These are phyloP conservation scores for Axis porcinus DNA, from an alignment of 2,113 vertebrate genomes.

Conservation along the genomic window DNA sequence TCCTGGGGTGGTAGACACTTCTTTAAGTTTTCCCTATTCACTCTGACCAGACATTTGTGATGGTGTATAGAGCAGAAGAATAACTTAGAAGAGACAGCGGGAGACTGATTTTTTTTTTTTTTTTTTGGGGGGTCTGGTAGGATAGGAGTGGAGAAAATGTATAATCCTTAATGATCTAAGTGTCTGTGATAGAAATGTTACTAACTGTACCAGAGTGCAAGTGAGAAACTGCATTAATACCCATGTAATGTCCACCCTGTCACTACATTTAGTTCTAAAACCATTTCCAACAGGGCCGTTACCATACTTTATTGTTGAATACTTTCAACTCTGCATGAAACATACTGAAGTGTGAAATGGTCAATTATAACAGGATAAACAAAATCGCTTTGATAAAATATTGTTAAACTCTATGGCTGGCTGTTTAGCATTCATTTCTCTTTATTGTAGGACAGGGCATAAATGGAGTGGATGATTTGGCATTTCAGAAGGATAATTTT, in stretches of 20 bases:
- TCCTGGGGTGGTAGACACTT: too few species aligned
- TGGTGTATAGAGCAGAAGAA: not conserved
- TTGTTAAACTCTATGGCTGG: not conserved
- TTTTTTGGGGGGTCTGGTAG: not conserved
- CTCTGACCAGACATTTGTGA: not conserved
- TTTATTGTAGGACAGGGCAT: not conserved
- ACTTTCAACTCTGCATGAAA: not conserved
- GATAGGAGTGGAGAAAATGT: not conserved
- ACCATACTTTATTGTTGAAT: not conserved
- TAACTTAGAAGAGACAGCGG: not conserved
- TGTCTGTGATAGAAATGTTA: not conserved
- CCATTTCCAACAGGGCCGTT: not conserved
- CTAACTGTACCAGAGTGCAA: not conserved
- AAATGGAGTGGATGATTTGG: not conserved
- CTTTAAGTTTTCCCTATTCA: not conserved
- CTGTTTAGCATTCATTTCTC: not conserved
- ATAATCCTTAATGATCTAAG: not conserved
- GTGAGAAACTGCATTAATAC: not conserved
- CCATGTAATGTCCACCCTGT: not conserved
- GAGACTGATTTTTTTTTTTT: not conserved
- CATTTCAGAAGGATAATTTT: not conserved
- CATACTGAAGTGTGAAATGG: constrained; percentile 24
- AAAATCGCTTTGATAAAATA: not conserved
- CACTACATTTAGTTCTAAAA: not conserved
- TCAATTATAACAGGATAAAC: constrained; percentile 36